Base-by-base conservation (phyloP, 2,113 vertebrate genomes). In the Mustelus asterias region DNA sequence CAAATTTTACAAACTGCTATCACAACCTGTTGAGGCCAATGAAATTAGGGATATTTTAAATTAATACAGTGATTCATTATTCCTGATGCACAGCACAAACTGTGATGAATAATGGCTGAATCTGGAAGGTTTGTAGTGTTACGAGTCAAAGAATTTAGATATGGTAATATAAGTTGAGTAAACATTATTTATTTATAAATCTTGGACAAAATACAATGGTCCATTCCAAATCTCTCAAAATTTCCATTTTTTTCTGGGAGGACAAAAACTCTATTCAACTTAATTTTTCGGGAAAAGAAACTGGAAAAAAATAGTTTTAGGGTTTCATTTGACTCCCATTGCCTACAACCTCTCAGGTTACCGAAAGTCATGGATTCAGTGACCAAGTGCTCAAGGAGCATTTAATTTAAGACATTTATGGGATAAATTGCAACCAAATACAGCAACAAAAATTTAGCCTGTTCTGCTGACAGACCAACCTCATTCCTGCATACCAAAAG, bases 171-270 rank as follows among this genome's bases (percentile, higher is more conserved):
- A 70, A 29, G 37, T 48, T 48, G 65, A 95, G 94, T 95, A 95
- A 76, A 95, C 94, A 95, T 48, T 95, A 95, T 95, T 95, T 95
- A 72, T 95, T 95, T 95, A 26, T 90, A 60, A 90, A 89, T 60
- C 24, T 76, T 72, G 69, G 37, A 48, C 69, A 95, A 95, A 48
- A 48, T 76, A 95, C 94, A 93, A 44, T 95, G 94, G 94, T 95
- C 67, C 69, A 95, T 70, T 48, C 44, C 44, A 72, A 29, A 76
- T 26, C n/a, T 54, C 94, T 93, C 58, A 44, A 94, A 94, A 14
- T 72, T 95, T 93, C 63, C 33, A 72, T 72, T n/a, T 72, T 37
- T 72, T 22, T 24, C 69, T 95, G 41, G 41, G 69, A 29, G 44
- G 70, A 95, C 69, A 16, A 70, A 44, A 54, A 29, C 67, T 94